phyloP scores from a whole-genome alignment of 2,113 vertebrate genomes.

The Cettia cetti region DNA sequence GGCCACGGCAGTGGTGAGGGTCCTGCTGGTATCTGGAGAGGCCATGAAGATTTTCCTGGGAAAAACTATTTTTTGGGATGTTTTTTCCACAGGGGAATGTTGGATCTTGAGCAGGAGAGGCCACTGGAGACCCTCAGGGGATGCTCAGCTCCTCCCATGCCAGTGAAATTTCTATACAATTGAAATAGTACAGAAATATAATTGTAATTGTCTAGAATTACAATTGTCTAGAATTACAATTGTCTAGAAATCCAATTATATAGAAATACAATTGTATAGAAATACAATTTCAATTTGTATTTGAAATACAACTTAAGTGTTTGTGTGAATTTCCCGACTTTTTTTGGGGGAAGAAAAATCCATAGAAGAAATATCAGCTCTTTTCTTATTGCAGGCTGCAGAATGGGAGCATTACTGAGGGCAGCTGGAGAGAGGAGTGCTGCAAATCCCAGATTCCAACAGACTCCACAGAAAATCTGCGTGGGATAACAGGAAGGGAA shows the following conservation, averaged over 20 bases:
- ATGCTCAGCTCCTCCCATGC: neutral
- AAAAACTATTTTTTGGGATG: neutral
- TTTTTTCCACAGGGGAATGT: neutral
- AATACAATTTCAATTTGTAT: too few relatives aligned
- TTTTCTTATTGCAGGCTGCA: neutral
- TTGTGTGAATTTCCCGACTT: neutral
- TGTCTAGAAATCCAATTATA: too few relatives aligned
- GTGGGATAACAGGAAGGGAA: neutral
- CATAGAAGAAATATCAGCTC: constrained; percentile 8
- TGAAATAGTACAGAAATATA: too few relatives aligned
- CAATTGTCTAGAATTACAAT: too few relatives aligned
- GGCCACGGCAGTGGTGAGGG: neutral
- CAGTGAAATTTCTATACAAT: neutral
- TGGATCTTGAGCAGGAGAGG: rapidly evolving
- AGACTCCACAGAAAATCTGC: neutral
- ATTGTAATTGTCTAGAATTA: too few relatives aligned
- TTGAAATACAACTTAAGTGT: neutral
- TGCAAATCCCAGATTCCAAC: constrained; percentile 16
- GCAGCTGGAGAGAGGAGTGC: neutral
- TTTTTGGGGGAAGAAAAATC: neutral
- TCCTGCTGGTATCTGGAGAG: neutral
- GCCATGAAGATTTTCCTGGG: neutral
- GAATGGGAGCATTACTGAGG: constrained; percentile 26
- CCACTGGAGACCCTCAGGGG: rapidly evolving
- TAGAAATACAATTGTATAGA: too few relatives aligned